Conservation (phyloP, 35 echinoderm and acorn worm species). For the Eucidaris tribuloides region DNA sequence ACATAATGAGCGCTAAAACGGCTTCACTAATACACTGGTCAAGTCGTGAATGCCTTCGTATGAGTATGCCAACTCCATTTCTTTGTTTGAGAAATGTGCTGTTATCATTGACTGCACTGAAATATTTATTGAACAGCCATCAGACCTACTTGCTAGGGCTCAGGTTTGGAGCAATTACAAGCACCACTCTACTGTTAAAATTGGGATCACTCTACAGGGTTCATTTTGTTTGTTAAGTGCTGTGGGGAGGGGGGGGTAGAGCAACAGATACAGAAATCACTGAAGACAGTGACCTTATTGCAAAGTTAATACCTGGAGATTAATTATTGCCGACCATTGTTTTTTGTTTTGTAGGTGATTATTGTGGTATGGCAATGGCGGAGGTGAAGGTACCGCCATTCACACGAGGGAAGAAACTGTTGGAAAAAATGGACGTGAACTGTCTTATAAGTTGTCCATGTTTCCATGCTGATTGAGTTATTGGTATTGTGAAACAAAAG, state of each 20-base stretch:
- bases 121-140: constrained; percentile 52
- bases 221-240: constrained; percentile 46
- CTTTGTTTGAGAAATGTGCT: constrained; percentile 36
- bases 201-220: constrained; percentile 58
- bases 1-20: not conserved
- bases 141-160: constrained; percentile 34
- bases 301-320: constrained; percentile 32
- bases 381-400: constrained; percentile 44
- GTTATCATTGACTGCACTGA: constrained; percentile 69
- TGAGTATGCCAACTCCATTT: constrained; percentile 53
- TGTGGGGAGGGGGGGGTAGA: constrained; percentile 61
- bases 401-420: constrained; percentile 42
- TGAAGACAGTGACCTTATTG: constrained; percentile 22
- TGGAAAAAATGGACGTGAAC: constrained; percentile 35
- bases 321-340: constrained; percentile 39
- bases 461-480: constrained; percentile 34
- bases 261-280: constrained; percentile 55
- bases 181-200: constrained; percentile 66
- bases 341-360: constrained; percentile 50
- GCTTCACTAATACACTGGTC: constrained; percentile 27
- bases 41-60: constrained; percentile 20
- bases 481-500: constrained; percentile 23
- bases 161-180: constrained; percentile 53
- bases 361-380: constrained; percentile 30
- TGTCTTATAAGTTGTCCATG: not conserved